Percentiles rank a stretch among this genome's conserved stretches.
These are phyloP conservation scores for Tarsius wallacei DNA, from an alignment of 2,797 vertebrate species.

Conservation along the genomic window DNA sequence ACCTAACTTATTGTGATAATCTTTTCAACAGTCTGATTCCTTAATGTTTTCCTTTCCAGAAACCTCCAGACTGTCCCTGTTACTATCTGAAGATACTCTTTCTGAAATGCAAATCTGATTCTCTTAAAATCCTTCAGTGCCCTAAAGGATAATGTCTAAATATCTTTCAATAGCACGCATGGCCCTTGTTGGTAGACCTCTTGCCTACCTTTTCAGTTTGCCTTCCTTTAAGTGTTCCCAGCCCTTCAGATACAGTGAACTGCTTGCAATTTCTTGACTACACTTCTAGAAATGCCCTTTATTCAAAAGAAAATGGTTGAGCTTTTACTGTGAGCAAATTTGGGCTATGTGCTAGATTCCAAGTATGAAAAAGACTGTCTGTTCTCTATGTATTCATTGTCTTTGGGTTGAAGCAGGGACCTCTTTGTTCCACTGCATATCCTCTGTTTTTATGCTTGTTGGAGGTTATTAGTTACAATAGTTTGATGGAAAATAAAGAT, in stretches of 20 bases:
- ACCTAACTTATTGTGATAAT: neutral
- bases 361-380: neutral
- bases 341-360: neutral
- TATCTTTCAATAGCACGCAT: neutral
- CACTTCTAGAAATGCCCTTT: conserved; percentile 16
- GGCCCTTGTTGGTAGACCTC: neutral
- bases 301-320: conserved; percentile 26
- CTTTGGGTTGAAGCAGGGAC: neutral
- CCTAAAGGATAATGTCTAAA: neutral
- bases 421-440: neutral
- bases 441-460: neutral
- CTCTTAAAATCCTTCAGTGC: neutral
- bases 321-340: neutral
- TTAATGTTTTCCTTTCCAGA: neutral
- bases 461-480: neutral
- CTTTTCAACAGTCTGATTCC: neutral
- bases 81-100: neutral
- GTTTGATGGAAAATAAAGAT: neutral
- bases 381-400: neutral
- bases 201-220: neutral
- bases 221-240: neutral
- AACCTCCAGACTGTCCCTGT: neutral
- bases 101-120: neutral
- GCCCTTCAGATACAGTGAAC: neutral
- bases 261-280: neutral